Percentiles rank a stretch among this genome's conserved stretches.
phyloP scores from a whole-genome alignment of 1,140 invertebrate species.

The Bombus impatiens region DNA sequence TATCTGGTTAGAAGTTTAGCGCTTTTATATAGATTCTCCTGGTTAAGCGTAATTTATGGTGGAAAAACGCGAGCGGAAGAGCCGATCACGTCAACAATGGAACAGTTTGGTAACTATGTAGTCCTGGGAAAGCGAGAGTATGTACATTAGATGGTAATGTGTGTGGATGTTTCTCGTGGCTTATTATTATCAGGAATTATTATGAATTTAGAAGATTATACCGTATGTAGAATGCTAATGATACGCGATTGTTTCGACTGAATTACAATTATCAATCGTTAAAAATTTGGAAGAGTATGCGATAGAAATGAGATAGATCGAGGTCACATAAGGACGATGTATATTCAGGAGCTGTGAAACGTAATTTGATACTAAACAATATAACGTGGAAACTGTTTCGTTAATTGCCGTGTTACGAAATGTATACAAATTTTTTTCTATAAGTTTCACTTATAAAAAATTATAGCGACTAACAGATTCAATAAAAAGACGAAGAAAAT shows the following conservation, averaged over 20 bases:
- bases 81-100: conserved; percentile 2
- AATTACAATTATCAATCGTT: too few species aligned
- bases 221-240: too few species aligned
- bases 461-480: neutral
- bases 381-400: neutral
- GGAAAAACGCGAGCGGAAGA: conserved; percentile 8
- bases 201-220: too few species aligned
- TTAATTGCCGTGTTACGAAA: neutral
- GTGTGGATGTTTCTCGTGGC: too few species aligned
- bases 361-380: neutral
- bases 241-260: too few species aligned
- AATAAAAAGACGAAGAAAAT: neutral
- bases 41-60: neutral
- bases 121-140: too few species aligned
- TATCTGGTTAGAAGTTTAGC: neutral
- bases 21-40: neutral
- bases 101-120: conserved; percentile 16
- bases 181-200: too few species aligned
- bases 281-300: too few species aligned
- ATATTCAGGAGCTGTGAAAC: neutral
- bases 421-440: neutral
- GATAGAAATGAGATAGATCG: too few species aligned
- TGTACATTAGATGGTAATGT: too few species aligned
- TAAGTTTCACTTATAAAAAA: too few species aligned
- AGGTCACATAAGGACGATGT: neutral